A percentile compares a stretch with the other conserved stretches of the same genome.
Conservation (phyloP, 2,888 invertebrate species). For the Herminia tarsipennalis region DNA sequence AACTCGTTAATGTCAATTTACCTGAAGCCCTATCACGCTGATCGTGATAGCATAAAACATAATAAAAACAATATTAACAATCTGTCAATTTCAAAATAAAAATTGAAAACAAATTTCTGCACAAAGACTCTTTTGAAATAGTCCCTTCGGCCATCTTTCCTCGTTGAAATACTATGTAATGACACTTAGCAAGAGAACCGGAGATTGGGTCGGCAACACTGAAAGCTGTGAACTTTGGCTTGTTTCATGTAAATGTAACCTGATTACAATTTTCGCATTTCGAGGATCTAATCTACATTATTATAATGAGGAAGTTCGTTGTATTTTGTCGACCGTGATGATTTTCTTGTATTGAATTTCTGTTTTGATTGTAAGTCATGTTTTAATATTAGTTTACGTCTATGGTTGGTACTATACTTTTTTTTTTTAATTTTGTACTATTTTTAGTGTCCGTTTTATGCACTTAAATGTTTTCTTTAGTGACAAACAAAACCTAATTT, state of each 20-base stretch:
- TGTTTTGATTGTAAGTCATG: not conserved
- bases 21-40: not conserved
- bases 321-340: constrained; percentile 19
- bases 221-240: constrained; percentile 44
- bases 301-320: constrained; percentile 37
- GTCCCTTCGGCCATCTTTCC: constrained; percentile 26
- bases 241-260: constrained; percentile 45
- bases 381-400: no score
- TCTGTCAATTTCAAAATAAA: constrained; percentile 10
- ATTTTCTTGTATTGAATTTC: constrained; percentile 19
- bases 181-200: constrained; percentile 47
- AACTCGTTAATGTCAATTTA: no score
- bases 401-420: no score
- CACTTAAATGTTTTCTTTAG: no score
- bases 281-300: constrained; percentile 39
- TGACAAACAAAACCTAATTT: no score
- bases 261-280: constrained; percentile 38
- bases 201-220: constrained; percentile 46
- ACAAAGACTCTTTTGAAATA: constrained; percentile 30
- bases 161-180: constrained; percentile 47
- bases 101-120: constrained; percentile 32
- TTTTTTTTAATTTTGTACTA: no score
- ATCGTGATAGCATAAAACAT: constrained; percentile 1
- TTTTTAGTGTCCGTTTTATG: no score
- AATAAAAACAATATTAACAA: constrained; percentile 7